These are phyloP conservation scores for Drosophila histrio DNA, from an alignment of 2,888 invertebrate species.

Conservation along the genomic window DNA sequence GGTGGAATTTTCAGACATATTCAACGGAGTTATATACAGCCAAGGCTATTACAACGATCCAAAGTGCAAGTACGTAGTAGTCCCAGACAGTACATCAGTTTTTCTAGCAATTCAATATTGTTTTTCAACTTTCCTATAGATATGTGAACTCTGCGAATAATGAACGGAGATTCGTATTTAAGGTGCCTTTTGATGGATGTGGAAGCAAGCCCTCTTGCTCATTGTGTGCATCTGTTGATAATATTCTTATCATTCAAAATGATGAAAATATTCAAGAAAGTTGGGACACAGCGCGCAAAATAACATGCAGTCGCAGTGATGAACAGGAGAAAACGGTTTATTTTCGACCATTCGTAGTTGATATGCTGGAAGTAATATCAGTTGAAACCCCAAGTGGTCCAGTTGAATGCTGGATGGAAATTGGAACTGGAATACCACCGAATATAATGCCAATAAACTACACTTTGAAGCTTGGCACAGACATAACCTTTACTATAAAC, in stretches of 20 bases:
- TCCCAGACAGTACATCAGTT: background rate
- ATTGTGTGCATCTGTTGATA: slow-evolving; percentile 87
- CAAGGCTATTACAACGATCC: slow-evolving; percentile 88
- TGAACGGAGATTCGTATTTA: slow-evolving; percentile 86
- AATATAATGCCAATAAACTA: slow-evolving; percentile 87
- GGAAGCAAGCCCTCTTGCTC: slow-evolving; percentile 87
- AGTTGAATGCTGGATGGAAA: slow-evolving; percentile 92
- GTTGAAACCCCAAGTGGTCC: slow-evolving; percentile 88
- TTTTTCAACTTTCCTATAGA: slow-evolving; percentile 78
- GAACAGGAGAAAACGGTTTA: slow-evolving; percentile 83
- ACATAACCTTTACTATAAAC: slow-evolving; percentile 89
- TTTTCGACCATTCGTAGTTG: slow-evolving; percentile 87
- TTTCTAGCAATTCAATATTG: too few species aligned
- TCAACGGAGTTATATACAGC: slow-evolving; percentile 89
- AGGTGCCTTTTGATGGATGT: slow-evolving; percentile 88
- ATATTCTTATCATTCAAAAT: slow-evolving; percentile 88
- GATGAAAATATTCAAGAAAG: slow-evolving; percentile 88
- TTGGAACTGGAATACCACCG: slow-evolving; percentile 89
- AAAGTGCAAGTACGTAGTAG: slow-evolving; percentile 85
- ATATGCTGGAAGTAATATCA: slow-evolving; percentile 89
- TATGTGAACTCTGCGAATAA: slow-evolving; percentile 87
- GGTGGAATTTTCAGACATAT: slow-evolving; percentile 87
- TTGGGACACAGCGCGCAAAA: slow-evolving; percentile 88
- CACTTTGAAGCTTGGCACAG: slow-evolving; percentile 88
- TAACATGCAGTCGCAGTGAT: slow-evolving; percentile 84